Conservation (phyloP, 2,888 invertebrate genomes). For the Melinaea menophilus region DNA sequence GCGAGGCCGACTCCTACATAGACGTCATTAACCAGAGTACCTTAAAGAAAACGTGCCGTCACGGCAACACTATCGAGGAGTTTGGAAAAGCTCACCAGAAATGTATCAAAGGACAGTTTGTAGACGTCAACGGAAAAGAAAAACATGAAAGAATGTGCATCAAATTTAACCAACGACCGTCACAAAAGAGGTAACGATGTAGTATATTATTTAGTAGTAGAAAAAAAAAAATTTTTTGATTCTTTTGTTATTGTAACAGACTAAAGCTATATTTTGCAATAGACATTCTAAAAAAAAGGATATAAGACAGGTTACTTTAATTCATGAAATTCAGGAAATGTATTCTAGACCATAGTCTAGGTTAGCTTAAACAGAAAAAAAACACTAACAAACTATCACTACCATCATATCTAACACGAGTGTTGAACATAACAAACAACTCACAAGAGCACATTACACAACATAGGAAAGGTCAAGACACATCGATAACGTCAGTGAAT, state of each 20-base stretch:
- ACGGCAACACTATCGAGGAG: constrained; percentile 70
- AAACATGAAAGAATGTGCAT: constrained; percentile 75
- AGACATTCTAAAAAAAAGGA: too few species aligned
- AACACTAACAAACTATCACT: constrained; percentile 35
- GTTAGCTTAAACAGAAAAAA: too few species aligned
- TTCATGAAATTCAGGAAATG: too few species aligned
- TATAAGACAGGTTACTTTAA: too few species aligned
- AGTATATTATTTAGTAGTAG: not conserved
- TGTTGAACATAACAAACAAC: constrained; percentile 26
- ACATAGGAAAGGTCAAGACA: constrained; percentile 78
- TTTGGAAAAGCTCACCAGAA: constrained; percentile 75
- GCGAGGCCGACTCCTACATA: constrained; percentile 71
- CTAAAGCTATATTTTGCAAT: too few species aligned
- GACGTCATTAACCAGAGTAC: constrained; percentile 65
- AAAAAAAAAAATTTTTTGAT: too few species aligned
- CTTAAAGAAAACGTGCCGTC: constrained; percentile 65
- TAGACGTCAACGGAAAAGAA: constrained; percentile 45
- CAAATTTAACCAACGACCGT: constrained; percentile 71
- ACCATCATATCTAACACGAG: constrained; percentile 4
- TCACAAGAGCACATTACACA: constrained; percentile 30
- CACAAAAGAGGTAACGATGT: constrained; percentile 62
- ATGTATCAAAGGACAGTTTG: constrained; percentile 66
- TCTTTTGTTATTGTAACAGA: too few species aligned
- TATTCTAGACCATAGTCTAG: too few species aligned
- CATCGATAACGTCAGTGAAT: constrained; percentile 87